Percentiles rank a stretch among this genome's conserved stretches.
Conservation (phyloP, 2,113 vertebrate species). For the Rhabdornis inornatus region DNA sequence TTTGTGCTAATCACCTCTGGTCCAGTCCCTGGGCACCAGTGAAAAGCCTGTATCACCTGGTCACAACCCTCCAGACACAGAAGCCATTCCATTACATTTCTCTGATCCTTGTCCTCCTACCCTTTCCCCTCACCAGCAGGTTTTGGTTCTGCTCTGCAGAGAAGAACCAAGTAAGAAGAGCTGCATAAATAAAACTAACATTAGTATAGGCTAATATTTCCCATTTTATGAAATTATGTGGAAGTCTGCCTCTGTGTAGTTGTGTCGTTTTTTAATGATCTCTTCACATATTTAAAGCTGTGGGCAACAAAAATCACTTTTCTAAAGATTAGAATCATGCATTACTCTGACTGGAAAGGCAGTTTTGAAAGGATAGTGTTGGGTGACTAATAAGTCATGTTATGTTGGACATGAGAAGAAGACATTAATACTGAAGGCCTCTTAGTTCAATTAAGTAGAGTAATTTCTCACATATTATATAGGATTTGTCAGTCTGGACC, state of each 20-base stretch:
- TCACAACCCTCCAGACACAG: background rate
- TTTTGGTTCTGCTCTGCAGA: background rate
- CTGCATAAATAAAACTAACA: background rate
- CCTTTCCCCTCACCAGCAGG: background rate
- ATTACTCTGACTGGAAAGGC: background rate
- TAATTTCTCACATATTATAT: background rate
- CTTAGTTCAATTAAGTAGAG: slow-evolving; percentile 26
- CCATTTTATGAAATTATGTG: background rate
- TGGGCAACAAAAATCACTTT: background rate
- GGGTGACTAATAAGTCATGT: slow-evolving; percentile 16
- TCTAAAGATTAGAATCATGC: background rate
- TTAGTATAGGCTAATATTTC: background rate
- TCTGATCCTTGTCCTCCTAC: background rate
- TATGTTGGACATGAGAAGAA: background rate
- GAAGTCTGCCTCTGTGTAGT: background rate
- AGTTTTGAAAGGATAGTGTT: slow-evolving; percentile 9
- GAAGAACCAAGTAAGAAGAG: background rate
- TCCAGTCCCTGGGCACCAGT: background rate
- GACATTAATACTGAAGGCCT: slow-evolving; percentile 27
- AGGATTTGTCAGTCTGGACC: slow-evolving; percentile 15
- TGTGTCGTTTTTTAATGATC: background rate
- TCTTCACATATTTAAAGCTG: background rate
- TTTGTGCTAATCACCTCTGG: background rate
- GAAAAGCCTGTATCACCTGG: background rate
- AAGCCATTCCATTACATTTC: background rate